Percentiles rank a stretch among this genome's conserved stretches.
These are phyloP conservation scores for Pogonognathellus flavescens DNA, from an alignment of 1,140 invertebrate genomes.

Conservation along the genomic window DNA sequence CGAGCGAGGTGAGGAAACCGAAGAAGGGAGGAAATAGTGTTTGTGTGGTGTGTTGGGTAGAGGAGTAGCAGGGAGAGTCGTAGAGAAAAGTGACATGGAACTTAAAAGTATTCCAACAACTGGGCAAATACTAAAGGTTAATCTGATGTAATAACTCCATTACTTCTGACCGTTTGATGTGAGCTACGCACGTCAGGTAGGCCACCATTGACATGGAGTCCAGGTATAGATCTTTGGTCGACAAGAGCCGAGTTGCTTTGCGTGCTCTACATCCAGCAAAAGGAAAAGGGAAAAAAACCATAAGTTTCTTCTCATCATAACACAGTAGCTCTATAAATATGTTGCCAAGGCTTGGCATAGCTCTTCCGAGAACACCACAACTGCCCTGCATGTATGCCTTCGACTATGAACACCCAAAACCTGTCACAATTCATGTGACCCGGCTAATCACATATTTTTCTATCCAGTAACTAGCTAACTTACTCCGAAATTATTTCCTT, in stretches of 20 bases:
- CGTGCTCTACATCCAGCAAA: conserved; percentile 54
- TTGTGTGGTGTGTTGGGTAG: not conserved
- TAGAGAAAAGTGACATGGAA: conserved; percentile 51
- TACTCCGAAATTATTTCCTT: conserved; percentile 54
- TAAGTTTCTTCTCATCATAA: conserved; percentile 43
- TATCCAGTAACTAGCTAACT: conserved; percentile 35
- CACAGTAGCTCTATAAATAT: not conserved
- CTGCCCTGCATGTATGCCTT: too few relatives aligned
- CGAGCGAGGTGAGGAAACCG: not conserved
- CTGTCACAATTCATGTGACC: conserved; percentile 37
- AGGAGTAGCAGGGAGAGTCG: conserved; percentile 7
- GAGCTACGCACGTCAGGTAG: conserved; percentile 62
- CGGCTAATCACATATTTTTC: conserved; percentile 30
- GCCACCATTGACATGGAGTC: conserved; percentile 60
- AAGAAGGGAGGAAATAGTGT: conserved; percentile 29
- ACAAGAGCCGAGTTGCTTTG: conserved; percentile 58
- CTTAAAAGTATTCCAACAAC: conserved; percentile 56
- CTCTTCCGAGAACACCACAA: too few relatives aligned
- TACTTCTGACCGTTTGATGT: conserved; percentile 62
- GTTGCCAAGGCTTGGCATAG: not conserved
- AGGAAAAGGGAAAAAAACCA: conserved; percentile 45
- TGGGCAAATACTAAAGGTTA: conserved; percentile 61
- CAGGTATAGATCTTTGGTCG: conserved; percentile 57
- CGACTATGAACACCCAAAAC: not conserved
- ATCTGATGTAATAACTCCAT: conserved; percentile 66